Evolutionary conservation across 2,888 invertebrate genomes (phyloP).

Genomic region (Plusia festucae): DNA sequence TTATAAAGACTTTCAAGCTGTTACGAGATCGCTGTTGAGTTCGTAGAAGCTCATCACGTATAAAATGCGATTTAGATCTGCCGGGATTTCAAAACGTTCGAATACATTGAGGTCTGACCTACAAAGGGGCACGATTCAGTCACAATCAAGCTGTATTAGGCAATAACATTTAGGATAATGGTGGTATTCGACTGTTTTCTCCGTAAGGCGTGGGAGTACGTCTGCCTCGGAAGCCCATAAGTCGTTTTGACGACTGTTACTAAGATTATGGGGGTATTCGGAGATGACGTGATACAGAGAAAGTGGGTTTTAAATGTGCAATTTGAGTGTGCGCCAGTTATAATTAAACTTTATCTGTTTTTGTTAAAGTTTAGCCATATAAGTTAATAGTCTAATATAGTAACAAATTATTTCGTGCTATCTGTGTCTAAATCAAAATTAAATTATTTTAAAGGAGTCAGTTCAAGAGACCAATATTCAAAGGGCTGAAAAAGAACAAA

Average conservation of each 20-base stretch:
- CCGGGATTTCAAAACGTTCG: constrained; percentile 42
- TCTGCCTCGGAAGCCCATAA: constrained; percentile 10
- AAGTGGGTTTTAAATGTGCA: background rate
- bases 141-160: constrained; percentile 27
- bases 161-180: constrained; percentile 32
- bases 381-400: no score
- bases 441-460: no score
- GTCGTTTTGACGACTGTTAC: constrained; percentile 20
- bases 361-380: background rate
- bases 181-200: constrained; percentile 10
- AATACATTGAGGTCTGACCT: constrained; percentile 18
- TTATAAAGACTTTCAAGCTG: constrained; percentile 28
- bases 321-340: background rate
- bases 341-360: background rate
- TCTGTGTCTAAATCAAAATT: background rate
- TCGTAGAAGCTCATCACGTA: constrained; percentile 20
- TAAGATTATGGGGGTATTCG: constrained; percentile 17
- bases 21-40: constrained; percentile 17
- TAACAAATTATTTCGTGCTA: background rate
- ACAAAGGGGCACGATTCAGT: constrained; percentile 19
- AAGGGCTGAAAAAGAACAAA: background rate
- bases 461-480: background rate
- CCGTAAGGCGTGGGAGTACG: background rate
- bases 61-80: constrained; percentile 60
- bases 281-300: background rate